These are phyloP conservation scores for Apostichopus japonicus DNA, from an alignment of 35 echinoderm and acorn worm genomes.

Conservation along the genomic window DNA sequence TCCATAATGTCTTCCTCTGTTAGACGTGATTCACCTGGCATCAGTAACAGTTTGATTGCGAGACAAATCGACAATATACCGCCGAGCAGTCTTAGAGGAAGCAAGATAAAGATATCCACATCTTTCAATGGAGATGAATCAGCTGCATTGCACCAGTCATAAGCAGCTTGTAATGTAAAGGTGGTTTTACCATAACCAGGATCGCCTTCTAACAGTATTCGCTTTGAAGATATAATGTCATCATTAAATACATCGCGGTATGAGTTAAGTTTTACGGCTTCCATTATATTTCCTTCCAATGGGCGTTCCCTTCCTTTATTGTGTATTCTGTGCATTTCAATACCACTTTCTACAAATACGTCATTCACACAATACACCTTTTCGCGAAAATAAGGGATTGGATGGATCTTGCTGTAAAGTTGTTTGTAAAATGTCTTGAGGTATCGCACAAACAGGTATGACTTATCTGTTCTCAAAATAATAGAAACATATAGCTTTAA, in stretches of 20 bases:
- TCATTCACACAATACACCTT: neutral
- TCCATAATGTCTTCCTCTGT: neutral
- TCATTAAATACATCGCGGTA: neutral
- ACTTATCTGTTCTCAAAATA: too few relatives aligned
- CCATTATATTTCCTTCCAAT: neutral
- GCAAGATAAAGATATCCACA: neutral
- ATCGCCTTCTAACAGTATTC: neutral
- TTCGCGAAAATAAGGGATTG: neutral
- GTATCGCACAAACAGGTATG: neutral
- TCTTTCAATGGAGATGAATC: neutral
- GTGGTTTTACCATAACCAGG: slow-evolving; percentile 24
- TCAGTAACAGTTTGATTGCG: neutral
- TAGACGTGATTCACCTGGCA: neutral
- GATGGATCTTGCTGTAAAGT: neutral
- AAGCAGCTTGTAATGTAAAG: neutral
- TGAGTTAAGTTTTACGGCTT: neutral
- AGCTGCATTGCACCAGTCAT: neutral
- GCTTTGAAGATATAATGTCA: neutral
- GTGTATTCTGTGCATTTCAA: neutral
- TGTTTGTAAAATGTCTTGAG: neutral
- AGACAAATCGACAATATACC: neutral
- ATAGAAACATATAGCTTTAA: too few relatives aligned
- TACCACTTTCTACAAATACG: neutral
- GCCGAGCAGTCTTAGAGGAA: slow-evolving; percentile 1
- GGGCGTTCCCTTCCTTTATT: neutral